These are phyloP conservation scores for Pammene fasciana DNA, from an alignment of 2,888 invertebrate species.

Conservation along the genomic window DNA sequence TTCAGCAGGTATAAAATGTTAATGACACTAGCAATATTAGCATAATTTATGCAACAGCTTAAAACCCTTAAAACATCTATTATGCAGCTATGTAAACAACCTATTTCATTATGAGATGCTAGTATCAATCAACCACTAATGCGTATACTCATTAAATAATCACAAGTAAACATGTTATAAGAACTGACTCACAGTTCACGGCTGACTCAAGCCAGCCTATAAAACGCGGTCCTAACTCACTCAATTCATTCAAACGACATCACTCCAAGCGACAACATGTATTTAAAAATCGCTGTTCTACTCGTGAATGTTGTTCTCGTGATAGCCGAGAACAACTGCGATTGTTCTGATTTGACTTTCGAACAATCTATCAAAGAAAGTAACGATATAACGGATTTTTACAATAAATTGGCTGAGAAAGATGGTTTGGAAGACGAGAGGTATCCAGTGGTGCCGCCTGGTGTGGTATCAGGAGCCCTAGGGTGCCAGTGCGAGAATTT, in stretches of 20 bases:
- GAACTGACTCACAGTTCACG: constrained; percentile 26
- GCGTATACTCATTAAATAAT: constrained; percentile 29
- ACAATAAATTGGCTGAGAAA: neutral
- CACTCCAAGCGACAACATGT: constrained; percentile 23
- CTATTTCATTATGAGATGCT: neutral
- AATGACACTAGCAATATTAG: neutral
- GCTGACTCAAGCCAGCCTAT: constrained; percentile 20
- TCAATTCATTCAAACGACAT: constrained; percentile 11
- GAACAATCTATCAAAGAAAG: constrained; percentile 21
- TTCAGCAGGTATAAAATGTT: neutral
- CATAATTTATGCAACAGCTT: neutral
- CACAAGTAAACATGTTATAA: constrained; percentile 23
- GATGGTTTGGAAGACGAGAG: constrained; percentile 15
- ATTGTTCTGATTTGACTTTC: neutral
- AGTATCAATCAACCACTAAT: constrained; percentile 1
- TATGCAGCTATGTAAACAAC: neutral
- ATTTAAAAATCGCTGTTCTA: constrained; percentile 15
- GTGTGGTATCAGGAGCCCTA: constrained; percentile 8
- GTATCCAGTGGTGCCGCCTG: constrained; percentile 15
- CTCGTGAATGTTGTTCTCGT: neutral
- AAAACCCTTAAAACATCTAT: neutral
- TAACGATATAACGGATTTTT: constrained; percentile 22
- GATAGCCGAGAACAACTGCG: constrained; percentile 8
- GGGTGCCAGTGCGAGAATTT: constrained; percentile 32
- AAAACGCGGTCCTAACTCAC: neutral